Base-by-base conservation (phyloP, 2,888 invertebrate species). In the Sminthurides aquaticus region DNA sequence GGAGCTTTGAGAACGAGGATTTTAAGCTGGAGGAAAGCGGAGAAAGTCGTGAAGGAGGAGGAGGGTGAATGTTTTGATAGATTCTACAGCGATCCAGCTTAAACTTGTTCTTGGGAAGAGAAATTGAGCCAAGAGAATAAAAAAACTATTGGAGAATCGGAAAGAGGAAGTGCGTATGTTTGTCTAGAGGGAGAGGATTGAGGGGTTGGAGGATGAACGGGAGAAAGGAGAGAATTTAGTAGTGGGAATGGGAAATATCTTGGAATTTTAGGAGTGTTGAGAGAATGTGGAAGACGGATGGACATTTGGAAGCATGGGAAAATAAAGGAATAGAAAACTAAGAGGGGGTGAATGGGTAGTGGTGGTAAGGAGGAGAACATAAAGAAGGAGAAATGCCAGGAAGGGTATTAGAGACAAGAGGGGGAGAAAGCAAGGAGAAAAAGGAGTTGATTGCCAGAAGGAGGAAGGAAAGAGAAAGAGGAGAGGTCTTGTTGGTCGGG, bases 401-500 rank as follows among this genome's bases (percentile, higher is more conserved):
- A 5, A 15, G 8, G 8, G 15, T 15, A 15, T 5, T 34, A 34
- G 15, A 34, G 43, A 34, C 43, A 34, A 34, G 43, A n/a, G n/a
- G n/a, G n/a, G n/a, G n/a, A n/a, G n/a, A n/a, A n/a, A n/a, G n/a
- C n/a, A n/a, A n/a, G n/a, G n/a, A n/a, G n/a, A 15, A 34, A 34
- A 34, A 34, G 15, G 43, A 34, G 43, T 15, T 34, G 43, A 34
- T 34, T 34, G 55, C 34, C 22, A 55, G 54, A 52, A n/a, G 25
- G 25, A 55, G 55, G 2, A 25, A 54, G 52, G 43, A 15, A 54
- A 55, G 24, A 8, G 26, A 48, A 28, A 11, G 8, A 11, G 43
- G 8, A 5, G 43, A 15, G 15, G 8, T 57, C 55, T 57, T 56
- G 20, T 60, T 62, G 63, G 63, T 57, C 43, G 29, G 24, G n/a